Conservation (phyloP, 2,797 vertebrate genomes). For the Syncerus caffer region DNA sequence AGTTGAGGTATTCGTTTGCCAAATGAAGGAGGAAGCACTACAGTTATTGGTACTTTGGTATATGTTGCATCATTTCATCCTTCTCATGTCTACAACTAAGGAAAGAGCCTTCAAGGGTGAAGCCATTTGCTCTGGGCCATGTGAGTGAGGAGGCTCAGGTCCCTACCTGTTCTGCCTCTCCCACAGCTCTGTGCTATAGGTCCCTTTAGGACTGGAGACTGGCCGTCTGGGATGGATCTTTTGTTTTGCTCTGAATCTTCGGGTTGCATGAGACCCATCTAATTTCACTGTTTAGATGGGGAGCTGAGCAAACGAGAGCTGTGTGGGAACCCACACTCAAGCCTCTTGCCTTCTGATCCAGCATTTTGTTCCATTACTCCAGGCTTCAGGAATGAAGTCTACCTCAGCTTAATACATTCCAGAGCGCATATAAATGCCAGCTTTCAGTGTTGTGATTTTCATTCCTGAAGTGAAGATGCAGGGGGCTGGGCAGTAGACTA, state of each 20-base stretch:
- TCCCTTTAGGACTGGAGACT: background rate
- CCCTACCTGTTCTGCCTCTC: background rate
- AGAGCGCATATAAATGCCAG: conserved; percentile 38
- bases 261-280: background rate
- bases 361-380: conserved; percentile 39
- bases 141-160: background rate
- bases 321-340: background rate
- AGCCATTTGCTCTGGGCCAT: background rate
- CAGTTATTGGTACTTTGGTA: background rate
- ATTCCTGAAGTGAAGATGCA: conserved; percentile 39
- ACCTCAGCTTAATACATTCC: conserved; percentile 47
- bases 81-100: background rate
- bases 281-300: background rate
- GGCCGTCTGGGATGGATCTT: background rate
- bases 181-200: background rate
- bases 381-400: conserved; percentile 49
- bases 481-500: background rate
- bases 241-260: conserved; percentile 13
- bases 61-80: background rate
- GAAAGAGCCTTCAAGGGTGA: background rate
- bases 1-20: background rate
- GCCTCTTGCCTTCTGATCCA: conserved; percentile 3
- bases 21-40: background rate
- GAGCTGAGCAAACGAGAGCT: background rate
- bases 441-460: conserved; percentile 45